Percentiles rank a stretch among this genome's conserved stretches.
Evolutionary conservation across 2,113 vertebrate species (phyloP).

Genomic region (Misgurnus mizolepis): DNA sequence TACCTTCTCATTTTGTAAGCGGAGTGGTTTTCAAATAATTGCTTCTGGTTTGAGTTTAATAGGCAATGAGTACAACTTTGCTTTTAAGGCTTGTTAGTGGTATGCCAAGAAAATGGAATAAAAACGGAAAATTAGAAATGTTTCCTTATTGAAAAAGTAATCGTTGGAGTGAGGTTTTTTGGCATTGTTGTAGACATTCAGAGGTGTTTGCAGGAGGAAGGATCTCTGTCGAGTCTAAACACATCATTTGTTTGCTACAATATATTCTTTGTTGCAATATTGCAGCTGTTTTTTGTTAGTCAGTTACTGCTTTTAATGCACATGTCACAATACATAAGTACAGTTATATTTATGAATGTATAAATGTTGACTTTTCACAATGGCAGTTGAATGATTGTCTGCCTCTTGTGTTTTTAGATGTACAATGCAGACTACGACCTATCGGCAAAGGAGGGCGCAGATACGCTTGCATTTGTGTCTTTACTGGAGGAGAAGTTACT

Average conservation of each 20-base stretch:
- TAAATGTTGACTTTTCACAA: not conserved
- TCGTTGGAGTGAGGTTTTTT: not conserved
- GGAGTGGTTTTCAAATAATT: not conserved
- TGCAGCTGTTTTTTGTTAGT: constrained; percentile 2
- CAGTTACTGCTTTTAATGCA: not conserved
- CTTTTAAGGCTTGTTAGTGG: constrained; percentile 6
- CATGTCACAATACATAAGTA: too few species aligned
- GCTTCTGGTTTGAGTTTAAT: not conserved
- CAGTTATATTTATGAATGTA: not conserved
- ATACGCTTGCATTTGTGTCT: constrained; percentile 91
- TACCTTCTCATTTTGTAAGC: not conserved
- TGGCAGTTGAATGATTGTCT: not conserved
- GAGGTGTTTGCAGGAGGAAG: not conserved
- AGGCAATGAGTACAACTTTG: constrained; percentile 7
- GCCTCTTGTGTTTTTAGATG: constrained; percentile 73
- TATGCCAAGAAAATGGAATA: not conserved
- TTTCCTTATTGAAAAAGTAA: not conserved
- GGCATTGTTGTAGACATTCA: not conserved
- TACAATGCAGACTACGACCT: constrained; percentile 91
- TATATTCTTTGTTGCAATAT: too few species aligned
- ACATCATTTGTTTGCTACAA: not conserved
- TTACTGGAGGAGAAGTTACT: constrained; percentile 89
- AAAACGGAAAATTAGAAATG: too few species aligned
- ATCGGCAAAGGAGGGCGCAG: constrained; percentile 85
- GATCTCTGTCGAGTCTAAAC: not conserved